Evolutionary conservation across 2,113 vertebrate genomes (phyloP).

Genomic region (Entosphenus tridentatus): DNA sequence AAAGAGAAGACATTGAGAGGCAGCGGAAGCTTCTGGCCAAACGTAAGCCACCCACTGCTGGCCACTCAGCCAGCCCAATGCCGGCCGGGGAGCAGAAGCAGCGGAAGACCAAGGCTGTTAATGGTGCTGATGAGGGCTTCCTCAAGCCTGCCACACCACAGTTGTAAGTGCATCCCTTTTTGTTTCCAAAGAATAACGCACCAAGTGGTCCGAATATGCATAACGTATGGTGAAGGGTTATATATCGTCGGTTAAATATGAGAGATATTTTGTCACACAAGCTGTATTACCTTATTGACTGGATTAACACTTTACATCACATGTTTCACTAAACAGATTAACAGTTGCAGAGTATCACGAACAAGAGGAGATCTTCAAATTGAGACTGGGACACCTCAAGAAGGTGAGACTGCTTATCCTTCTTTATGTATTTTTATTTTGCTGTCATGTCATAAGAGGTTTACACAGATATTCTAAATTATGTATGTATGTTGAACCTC

Average conservation of each 20-base stretch:
- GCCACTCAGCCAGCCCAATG: slow-evolving; percentile 66
- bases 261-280: no score
- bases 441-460: no score
- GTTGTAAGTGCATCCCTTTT: background rate
- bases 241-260: no score
- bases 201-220: no score
- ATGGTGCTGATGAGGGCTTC: slow-evolving; percentile 65
- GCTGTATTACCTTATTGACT: no score
- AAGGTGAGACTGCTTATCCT: slow-evolving; percentile 31
- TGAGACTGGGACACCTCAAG: slow-evolving; percentile 75
- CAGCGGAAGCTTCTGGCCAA: slow-evolving; percentile 87
- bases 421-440: no score
- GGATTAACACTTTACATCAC: no score
- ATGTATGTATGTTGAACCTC: no score
- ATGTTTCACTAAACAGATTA: slow-evolving; percentile 26
- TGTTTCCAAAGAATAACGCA: no score
- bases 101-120: slow-evolving; percentile 74
- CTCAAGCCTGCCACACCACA: slow-evolving; percentile 2
- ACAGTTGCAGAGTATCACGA: slow-evolving; percentile 87
- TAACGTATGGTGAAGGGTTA: no score
- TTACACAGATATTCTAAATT: no score
- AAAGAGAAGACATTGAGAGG: slow-evolving; percentile 90
- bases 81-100: slow-evolving; percentile 85
- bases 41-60: slow-evolving; percentile 51
- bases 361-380: slow-evolving; percentile 87